Evolutionary conservation across 2,888 invertebrate genomes (phyloP).

Genomic region (Entomobrya multifasciata): DNA sequence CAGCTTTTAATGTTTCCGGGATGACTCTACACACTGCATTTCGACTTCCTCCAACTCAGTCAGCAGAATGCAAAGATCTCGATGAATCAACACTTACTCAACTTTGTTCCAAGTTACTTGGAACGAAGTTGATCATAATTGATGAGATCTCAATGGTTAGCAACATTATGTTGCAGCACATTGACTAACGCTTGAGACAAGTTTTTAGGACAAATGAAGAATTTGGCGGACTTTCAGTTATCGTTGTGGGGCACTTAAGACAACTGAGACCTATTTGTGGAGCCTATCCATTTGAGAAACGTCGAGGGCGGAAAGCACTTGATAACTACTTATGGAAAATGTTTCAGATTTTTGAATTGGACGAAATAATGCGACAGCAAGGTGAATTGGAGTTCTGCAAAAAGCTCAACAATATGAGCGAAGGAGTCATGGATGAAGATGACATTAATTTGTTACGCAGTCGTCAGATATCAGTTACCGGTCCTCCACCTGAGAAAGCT

Average conservation of each 20-base stretch:
- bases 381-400: constrained; percentile 68
- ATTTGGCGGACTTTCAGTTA: constrained; percentile 53
- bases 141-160: constrained; percentile 74
- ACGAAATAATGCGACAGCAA: constrained; percentile 72
- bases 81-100: constrained; percentile 10
- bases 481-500: too few relatives aligned
- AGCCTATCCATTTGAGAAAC: background rate
- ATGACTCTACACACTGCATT: constrained; percentile 79
- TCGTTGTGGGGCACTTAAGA: constrained; percentile 65
- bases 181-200: constrained; percentile 62
- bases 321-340: constrained; percentile 25
- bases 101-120: background rate
- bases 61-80: background rate
- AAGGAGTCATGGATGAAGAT: constrained; percentile 52
- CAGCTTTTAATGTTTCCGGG: constrained; percentile 79
- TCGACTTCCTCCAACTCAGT: constrained; percentile 60
- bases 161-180: background rate
- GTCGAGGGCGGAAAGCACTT: background rate
- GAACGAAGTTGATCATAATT: constrained; percentile 65
- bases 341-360: constrained; percentile 45
- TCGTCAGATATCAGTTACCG: too few relatives aligned
- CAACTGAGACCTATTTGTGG: background rate
- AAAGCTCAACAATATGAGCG: constrained; percentile 66
- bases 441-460: constrained; percentile 42
- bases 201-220: constrained; percentile 23